phyloP scores from a whole-genome alignment of 2,888 invertebrate species.

The Thymelicus lineola region DNA sequence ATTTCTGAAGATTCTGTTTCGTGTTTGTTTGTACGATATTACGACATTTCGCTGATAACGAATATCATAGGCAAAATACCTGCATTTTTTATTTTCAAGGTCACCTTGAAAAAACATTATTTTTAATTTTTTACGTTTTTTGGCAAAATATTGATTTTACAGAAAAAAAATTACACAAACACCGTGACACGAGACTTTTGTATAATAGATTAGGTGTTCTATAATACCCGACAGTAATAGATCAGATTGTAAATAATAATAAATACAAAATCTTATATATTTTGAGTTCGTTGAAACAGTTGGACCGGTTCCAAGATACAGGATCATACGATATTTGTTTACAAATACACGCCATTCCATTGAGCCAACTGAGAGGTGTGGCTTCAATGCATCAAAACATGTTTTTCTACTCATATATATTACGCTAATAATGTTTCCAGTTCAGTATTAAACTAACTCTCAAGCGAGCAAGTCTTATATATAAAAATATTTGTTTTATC shows the following conservation, averaged over 20 bases:
- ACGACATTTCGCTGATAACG: no score
- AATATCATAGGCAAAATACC: no score
- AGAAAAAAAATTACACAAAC: no score
- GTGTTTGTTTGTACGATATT: no score
- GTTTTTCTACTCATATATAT: conserved; percentile 64
- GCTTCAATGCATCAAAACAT: conserved; percentile 56
- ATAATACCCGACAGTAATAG: no score
- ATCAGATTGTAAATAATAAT: background rate
- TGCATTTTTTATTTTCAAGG: no score
- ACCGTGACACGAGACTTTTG: no score
- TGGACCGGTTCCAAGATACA: conserved; percentile 58
- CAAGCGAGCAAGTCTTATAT: conserved; percentile 37
- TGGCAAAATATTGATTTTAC: no score
- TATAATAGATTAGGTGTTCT: no score
- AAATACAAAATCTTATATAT: background rate
- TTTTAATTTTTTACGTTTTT: no score
- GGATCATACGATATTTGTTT: conserved; percentile 74
- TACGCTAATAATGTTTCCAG: conserved; percentile 45
- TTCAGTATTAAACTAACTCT: conserved; percentile 50
- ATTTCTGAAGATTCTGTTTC: no score
- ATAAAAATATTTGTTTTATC: conserved; percentile 33
- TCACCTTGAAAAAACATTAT: no score
- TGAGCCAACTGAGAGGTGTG: conserved; percentile 64
- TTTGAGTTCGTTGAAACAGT: conserved; percentile 38
- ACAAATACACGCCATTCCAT: conserved; percentile 55